A percentile compares a stretch with the other conserved stretches of the same genome.
Conservation (phyloP, 2,797 vertebrate species). For the Paratrypauchen microcephalus region DNA sequence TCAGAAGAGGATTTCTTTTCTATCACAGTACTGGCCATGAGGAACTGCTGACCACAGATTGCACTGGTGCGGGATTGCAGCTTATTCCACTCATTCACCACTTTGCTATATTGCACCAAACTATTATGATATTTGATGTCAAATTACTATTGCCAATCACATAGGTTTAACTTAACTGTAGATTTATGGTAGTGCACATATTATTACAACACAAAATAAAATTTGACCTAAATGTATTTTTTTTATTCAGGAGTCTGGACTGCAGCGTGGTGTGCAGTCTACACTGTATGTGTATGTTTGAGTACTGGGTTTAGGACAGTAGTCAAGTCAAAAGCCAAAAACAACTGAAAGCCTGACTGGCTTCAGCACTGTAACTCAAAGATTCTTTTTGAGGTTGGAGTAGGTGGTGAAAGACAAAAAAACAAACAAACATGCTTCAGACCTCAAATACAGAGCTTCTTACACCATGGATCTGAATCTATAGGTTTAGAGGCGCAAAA, state of each 20-base stretch:
- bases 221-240: no score
- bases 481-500: not conserved
- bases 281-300: not conserved
- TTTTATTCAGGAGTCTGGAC: no score
- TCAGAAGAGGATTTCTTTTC: conserved; percentile 59
- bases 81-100: conserved; percentile 37
- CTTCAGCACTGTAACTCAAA: not conserved
- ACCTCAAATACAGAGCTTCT: not conserved
- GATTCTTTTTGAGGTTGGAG: not conserved
- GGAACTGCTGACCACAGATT: conserved; percentile 72
- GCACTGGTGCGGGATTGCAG: conserved; percentile 37
- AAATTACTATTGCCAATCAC: not conserved
- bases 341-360: not conserved
- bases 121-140: not conserved
- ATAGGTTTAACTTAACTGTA: not conserved
- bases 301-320: not conserved
- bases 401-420: not conserved
- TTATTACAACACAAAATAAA: not conserved
- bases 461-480: not conserved
- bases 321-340: not conserved
- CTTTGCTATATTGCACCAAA: not conserved
- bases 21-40: conserved; percentile 46
- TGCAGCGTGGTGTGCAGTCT: not conserved
- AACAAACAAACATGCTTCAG: not conserved
- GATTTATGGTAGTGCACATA: not conserved